phyloP scores from a whole-genome alignment of 92 coral and sea anemone genomes.

The Hydrozoanthus gracilis region DNA sequence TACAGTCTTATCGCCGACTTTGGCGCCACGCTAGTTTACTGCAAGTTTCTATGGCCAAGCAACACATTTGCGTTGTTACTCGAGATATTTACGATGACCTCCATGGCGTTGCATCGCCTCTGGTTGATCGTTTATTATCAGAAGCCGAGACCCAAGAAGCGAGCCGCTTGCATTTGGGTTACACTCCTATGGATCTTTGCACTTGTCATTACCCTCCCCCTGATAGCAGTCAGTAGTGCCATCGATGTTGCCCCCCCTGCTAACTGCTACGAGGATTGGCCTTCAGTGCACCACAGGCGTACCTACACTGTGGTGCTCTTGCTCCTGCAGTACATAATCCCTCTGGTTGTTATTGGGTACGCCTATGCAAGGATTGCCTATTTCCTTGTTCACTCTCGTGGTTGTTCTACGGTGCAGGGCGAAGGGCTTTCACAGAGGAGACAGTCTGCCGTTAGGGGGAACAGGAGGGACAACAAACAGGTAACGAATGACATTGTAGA shows the following conservation, averaged over 20 bases:
- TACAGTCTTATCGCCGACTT: conserved; percentile 29
- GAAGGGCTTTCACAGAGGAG: background rate
- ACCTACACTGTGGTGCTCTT: conserved; percentile 1
- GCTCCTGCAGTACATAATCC: conserved; percentile 17
- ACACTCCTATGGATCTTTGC: background rate
- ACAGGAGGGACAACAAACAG: background rate
- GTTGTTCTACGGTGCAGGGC: background rate
- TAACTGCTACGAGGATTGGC: conserved; percentile 27
- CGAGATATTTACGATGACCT: conserved; percentile 38
- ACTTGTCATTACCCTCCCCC: conserved; percentile 1
- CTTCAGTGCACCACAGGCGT: conserved; percentile 17
- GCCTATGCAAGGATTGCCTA: conserved; percentile 15
- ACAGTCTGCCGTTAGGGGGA: background rate
- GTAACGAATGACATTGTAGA: no score
- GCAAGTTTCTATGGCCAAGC: conserved; percentile 29
- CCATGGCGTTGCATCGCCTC: conserved; percentile 31
- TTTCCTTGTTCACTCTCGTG: conserved; percentile 3
- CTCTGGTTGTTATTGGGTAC: conserved; percentile 15
- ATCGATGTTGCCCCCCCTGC: conserved; percentile 31
- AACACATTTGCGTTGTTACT: conserved; percentile 16
- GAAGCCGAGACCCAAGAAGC: conserved; percentile 23
- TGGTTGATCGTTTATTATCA: conserved; percentile 12
- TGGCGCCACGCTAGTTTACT: conserved; percentile 14
- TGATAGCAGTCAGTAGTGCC: conserved; percentile 11
- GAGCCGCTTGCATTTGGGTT: conserved; percentile 29